Base-by-base conservation (phyloP, 2,113 vertebrate species). In the Poecilia latipinna region DNA sequence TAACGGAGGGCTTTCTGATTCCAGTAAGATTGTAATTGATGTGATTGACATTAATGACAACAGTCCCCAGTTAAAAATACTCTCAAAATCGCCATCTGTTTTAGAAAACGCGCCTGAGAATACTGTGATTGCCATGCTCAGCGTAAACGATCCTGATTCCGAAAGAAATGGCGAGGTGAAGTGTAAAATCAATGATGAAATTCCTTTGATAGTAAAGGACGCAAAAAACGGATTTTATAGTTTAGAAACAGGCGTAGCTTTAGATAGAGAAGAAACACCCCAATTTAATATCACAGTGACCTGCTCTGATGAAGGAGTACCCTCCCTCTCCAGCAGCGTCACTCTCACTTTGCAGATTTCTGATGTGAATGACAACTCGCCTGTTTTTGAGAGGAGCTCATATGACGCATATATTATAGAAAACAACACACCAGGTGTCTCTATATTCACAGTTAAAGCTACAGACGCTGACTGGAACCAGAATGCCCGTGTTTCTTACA, bases 21-120 rank as follows among this genome's bases (percentile, higher is more conserved):
- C 93, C 0, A 94, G 94, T 79, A 89, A 94, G 0, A 88, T 96
- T 0, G 6, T 93, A 2, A 88, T 95, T 39, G 94, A 95, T 75
- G 65, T 96, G 22, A 82, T 68, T 35, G 95, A 96, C 87, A 88
- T 93, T 0, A 96, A 96, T 86, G 94, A 96, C 72, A 96, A 94
- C 73, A 86, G 79, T 4, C 95, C 95, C 33, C 88, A 93, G 29
- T 63, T 96, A 26, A 93, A 85, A 64, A 84, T 95, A 32, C 89
- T 88, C 0, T 94, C 88, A 12, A 69, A 89, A 1, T 91, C 91
- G 65, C 79, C 74, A 26, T 77, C 39, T 0, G 80, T 96, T 83
- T 81, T 71, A 71, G 93, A 93, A 65, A 73, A 91, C 57, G 86
- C 88, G 8, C 54, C 72, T 22, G 82, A 85, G 19, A 88, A 82